These are phyloP conservation scores for Serranus cabrilla DNA, from an alignment of 2,797 vertebrate genomes.

Conservation along the genomic window DNA sequence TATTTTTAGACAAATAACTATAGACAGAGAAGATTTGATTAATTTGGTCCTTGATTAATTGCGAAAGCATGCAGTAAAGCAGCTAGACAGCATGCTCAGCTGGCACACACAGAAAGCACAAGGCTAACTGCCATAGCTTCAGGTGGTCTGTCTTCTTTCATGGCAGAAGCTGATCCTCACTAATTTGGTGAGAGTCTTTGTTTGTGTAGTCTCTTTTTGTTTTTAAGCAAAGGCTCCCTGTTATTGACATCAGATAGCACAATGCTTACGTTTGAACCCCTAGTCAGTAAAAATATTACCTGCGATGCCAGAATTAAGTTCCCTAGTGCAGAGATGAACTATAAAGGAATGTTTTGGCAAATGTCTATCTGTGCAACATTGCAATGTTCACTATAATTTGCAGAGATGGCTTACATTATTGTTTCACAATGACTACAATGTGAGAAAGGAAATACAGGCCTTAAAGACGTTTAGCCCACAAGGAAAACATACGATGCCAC, in stretches of 20 bases:
- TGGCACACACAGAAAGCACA: background rate
- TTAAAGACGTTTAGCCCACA: too few relatives aligned
- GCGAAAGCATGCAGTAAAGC: background rate
- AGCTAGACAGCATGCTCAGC: background rate
- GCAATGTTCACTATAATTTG: too few relatives aligned
- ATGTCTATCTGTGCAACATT: too few relatives aligned
- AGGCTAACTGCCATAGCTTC: slow-evolving; percentile 6
- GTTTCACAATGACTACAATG: too few relatives aligned
- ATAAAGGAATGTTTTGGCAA: background rate
- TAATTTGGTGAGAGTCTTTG: slow-evolving; percentile 18
- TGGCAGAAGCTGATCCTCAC: background rate
- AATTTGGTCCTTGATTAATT: background rate
- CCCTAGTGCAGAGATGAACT: background rate
- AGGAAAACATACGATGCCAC: too few relatives aligned
- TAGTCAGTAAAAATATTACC: background rate
- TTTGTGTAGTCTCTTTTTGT: slow-evolving; percentile 7
- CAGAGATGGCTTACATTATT: too few relatives aligned
- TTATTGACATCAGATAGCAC: background rate
- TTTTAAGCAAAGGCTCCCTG: background rate
- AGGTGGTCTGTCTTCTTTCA: background rate
- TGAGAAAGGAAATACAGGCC: too few relatives aligned
- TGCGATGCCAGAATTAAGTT: background rate
- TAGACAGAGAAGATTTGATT: background rate
- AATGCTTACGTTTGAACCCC: background rate
- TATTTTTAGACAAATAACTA: background rate